Evolutionary conservation across 23 tunicate genomes (phyloP), one percentile per base, ranked within the genome.

Genomic region (Corella eumyota): DNA sequence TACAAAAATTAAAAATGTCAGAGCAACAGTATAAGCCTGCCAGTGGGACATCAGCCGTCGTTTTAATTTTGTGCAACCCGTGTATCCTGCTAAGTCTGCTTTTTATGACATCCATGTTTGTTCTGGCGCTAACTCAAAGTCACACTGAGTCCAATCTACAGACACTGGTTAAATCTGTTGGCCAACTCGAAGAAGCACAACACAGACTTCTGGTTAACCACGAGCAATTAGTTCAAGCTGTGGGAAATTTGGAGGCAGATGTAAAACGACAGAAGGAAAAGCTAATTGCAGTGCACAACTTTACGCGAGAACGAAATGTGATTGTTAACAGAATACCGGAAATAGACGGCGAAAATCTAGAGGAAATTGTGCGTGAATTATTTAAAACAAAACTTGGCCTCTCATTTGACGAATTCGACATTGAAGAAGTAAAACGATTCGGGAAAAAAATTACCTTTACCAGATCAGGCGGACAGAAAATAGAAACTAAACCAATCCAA

Each of bases 271-370:
- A 70, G 40, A 40, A 13, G 27, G 44, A 30, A 3, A 24, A 57
- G 17, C 32, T 70, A 31, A 31, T 3, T 19, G 40, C 30, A 37
- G 62, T 59, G 26, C 58, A 59, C 58, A 15, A 36, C 19, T 45
- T 45, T 32, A 21, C 57, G 21, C 62, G 63, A 30, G 76, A 70
- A 45, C 44, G 44, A 37, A 59, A 70, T 46, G 25, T 70, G 24
- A 32, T 70, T 45, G 45, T 70, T 44, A 24, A 31, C 62, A 66
- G 66, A 17, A 57, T 70, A 29, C 76, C 66, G 27, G 76, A 70
- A 59, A 61, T 32, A 38, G 76, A 70, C 9, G 66, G 33, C 31
- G 76, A 70, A 59, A 59, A 70, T 15, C 3, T 59, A 50, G 76
- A 70, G 55, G 20, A 58, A 24, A 22, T 45, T 28, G 63, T 70